Evolutionary conservation across 2,797 vertebrate genomes (phyloP), one percentile per base, ranked within the genome.

Genomic region (Pipistrellus pygmaeus): DNA sequence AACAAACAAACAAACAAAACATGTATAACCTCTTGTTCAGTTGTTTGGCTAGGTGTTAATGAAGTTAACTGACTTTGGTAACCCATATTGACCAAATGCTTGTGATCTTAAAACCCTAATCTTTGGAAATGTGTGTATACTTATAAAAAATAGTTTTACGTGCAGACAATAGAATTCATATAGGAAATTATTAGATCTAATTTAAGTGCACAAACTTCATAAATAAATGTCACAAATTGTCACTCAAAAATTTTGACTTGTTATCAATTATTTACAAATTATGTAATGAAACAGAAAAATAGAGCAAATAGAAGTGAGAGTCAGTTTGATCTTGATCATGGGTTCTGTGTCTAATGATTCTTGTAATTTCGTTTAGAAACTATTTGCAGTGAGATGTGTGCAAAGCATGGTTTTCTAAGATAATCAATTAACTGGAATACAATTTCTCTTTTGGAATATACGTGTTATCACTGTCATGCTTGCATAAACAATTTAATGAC

Each of bases 401-500:
- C 15, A 94, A 84, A 94, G 6, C 35, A 32, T 51, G 38, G 11
- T 80, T 89, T 94, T 85, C 53, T 57, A 89, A 91, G 57, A 80
- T 80, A 96, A 86, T 84, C 72, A 94, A 90, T 85, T 96, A 90
- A 60, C 12, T 55, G 23, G 7, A 90, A 82, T 94, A 69, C 64
- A 82, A 87, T 73, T 95, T 88, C 38, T 81, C 75, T 96, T 94
- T 60, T 27, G 92, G 20, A 97, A 90, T 57, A 53, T 62, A 46
- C 57, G 13, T 76, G 85, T 95, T 95, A 78, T 85, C 90, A 96
- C 97, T 94, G 66, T 3, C 86, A 85, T 60, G 14, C 41, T 92
- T 85, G 32, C 60, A 96, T 97, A 93, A 97, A 97, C 48, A 96
- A 96, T 97, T 97, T 96, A 96, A 91, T 73, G 69, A 90, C 75